These are phyloP conservation scores for Miltochrista miniata DNA, from an alignment of 2,888 invertebrate genomes.

Conservation along the genomic window DNA sequence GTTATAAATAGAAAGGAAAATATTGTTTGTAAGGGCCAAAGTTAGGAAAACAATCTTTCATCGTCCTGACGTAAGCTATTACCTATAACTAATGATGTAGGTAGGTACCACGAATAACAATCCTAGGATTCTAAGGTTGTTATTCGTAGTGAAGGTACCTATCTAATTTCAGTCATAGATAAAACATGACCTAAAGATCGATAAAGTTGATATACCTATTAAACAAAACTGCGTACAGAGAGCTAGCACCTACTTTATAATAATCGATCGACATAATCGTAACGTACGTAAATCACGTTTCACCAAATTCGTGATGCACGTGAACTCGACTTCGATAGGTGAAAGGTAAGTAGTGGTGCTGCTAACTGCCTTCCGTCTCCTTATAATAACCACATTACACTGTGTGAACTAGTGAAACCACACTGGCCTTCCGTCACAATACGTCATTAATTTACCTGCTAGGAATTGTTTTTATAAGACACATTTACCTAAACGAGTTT, in stretches of 20 bases:
- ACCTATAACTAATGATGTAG: too few species aligned
- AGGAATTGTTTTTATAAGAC: conserved; percentile 7
- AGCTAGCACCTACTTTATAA: background rate
- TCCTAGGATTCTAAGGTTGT: too few species aligned
- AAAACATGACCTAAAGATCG: too few species aligned
- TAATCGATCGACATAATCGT: conserved; percentile 19
- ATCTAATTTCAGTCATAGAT: too few species aligned
- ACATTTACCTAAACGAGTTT: background rate
- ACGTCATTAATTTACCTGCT: conserved; percentile 9
- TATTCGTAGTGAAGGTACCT: too few species aligned
- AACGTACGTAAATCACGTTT: conserved; percentile 54
- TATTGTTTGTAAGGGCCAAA: too few species aligned
- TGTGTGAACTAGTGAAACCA: conserved; percentile 24
- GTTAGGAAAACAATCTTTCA: too few species aligned
- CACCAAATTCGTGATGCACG: conserved; percentile 63
- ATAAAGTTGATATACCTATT: too few species aligned
- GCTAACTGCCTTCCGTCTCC: conserved; percentile 19
- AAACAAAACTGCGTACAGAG: too few species aligned
- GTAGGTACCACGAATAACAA: too few species aligned
- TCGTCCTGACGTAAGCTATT: too few species aligned
- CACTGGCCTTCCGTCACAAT: conserved; percentile 1
- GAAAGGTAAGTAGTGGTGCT: conserved; percentile 57
- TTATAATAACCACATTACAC: conserved; percentile 9
- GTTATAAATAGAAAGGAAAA: too few species aligned
- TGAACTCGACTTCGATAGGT: conserved; percentile 62